Evolutionary conservation across 2,888 invertebrate genomes (phyloP).

Genomic region (Oscheius sp.): DNA sequence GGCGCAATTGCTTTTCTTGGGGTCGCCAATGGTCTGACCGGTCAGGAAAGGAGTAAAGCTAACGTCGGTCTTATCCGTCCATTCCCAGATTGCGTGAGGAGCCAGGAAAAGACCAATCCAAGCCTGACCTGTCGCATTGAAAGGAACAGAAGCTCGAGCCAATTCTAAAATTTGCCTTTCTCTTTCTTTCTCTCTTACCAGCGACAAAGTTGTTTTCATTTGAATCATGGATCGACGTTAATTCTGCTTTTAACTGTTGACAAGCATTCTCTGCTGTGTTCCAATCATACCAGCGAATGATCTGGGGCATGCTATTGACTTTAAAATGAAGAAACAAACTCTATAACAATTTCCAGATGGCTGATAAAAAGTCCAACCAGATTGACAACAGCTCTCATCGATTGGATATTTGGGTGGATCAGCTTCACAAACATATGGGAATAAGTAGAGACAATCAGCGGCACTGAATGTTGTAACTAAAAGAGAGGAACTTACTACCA

Average conservation of each 20-base stretch:
- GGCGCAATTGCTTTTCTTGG: constrained; percentile 12
- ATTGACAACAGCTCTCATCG: constrained; percentile 6
- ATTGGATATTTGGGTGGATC: not conserved
- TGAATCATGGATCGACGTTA: constrained; percentile 4
- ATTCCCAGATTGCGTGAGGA: constrained; percentile 10
- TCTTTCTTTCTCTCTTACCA: not conserved
- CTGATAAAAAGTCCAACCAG: constrained; percentile 12
- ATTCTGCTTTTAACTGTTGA: constrained; percentile 6
- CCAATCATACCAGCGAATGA: constrained; percentile 20
- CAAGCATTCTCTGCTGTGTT: constrained; percentile 8
- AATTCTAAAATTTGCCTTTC: not conserved
- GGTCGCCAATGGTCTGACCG: constrained; percentile 5
- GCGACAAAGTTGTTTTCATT: constrained; percentile 17
- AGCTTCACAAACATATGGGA: constrained; percentile 23
- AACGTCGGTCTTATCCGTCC: constrained; percentile 19
- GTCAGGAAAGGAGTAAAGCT: constrained; percentile 3
- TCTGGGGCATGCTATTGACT: not conserved
- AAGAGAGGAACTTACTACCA: constrained; percentile 15
- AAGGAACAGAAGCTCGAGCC: constrained; percentile 14
- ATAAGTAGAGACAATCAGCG: constrained; percentile 13
- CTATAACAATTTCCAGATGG: not conserved
- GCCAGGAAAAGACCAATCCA: constrained; percentile 12
- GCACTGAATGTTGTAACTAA: constrained; percentile 1
- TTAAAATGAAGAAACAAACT: not conserved
- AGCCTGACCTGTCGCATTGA: constrained; percentile 15